Conservation (phyloP, 2,888 invertebrate species). For the Xestia c-nigrum region DNA sequence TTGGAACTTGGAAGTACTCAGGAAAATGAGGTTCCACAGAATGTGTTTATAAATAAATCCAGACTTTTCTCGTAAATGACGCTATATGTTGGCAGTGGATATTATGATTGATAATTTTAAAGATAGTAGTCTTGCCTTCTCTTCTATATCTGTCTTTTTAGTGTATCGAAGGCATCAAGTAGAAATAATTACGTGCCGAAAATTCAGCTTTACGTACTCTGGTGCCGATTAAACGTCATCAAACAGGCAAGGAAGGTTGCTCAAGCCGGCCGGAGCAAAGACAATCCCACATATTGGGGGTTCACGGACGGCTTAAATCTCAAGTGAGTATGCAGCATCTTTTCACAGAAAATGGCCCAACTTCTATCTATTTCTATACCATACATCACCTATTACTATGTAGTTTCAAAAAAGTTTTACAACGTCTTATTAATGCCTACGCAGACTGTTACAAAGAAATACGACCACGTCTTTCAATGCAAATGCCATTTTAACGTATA, state of each 20-base stretch:
- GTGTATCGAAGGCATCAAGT: neutral
- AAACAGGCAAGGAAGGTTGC: neutral
- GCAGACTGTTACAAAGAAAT: too few species aligned
- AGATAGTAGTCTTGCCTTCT: neutral
- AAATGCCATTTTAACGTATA: too few species aligned
- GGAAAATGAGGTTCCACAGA: constrained; percentile 14
- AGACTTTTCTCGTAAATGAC: neutral
- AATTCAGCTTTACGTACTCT: too few species aligned
- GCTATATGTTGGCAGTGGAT: neutral
- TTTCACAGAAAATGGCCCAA: too few species aligned
- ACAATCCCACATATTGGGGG: neutral
- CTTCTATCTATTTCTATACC: too few species aligned
- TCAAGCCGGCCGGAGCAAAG: neutral
- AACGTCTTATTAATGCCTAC: too few species aligned
- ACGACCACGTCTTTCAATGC: too few species aligned
- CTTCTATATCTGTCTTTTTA: neutral
- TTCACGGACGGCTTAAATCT: neutral
- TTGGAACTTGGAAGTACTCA: constrained; percentile 21
- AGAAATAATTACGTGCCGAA: neutral
- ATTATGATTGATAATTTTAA: neutral
- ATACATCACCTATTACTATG: too few species aligned
- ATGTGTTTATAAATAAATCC: constrained; percentile 2
- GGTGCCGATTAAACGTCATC: neutral
- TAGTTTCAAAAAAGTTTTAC: too few species aligned
- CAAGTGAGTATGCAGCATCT: too few species aligned